phyloP scores from a whole-genome alignment of 2,888 invertebrate species.

The Periphyllus acericola region DNA sequence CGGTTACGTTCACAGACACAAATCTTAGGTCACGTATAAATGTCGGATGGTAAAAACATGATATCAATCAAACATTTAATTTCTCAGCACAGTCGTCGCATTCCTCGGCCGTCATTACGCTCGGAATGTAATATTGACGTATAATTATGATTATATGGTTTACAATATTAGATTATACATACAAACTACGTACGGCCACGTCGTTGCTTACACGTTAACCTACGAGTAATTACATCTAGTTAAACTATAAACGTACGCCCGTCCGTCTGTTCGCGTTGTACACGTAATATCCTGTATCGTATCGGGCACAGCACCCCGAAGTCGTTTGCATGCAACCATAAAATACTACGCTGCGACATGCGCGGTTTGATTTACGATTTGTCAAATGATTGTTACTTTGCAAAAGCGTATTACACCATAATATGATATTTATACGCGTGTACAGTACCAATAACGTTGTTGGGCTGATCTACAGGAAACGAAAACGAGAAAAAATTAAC shows the following conservation, averaged over 20 bases:
- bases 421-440: neutral
- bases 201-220: neutral
- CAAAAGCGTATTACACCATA: too few relatives aligned
- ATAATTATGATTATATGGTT: neutral
- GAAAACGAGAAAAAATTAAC: neutral
- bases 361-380: too few relatives aligned
- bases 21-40: neutral
- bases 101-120: too few relatives aligned
- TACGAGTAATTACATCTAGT: neutral
- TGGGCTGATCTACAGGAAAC: neutral
- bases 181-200: slow-evolving; percentile 13
- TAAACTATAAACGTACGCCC: neutral
- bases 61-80: neutral
- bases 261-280: neutral
- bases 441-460: neutral
- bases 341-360: too few relatives aligned
- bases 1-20: neutral
- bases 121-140: neutral
- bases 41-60: too few relatives aligned
- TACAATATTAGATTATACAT: slow-evolving; percentile 5
- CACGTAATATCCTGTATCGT: too few relatives aligned
- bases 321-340: neutral
- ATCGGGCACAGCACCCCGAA: neutral
- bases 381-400: too few relatives aligned
- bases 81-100: neutral